Percentiles rank a stretch among this genome's conserved stretches.
phyloP scores from a whole-genome alignment of 1,140 invertebrate genomes.

The Drosophila setifemur region DNA sequence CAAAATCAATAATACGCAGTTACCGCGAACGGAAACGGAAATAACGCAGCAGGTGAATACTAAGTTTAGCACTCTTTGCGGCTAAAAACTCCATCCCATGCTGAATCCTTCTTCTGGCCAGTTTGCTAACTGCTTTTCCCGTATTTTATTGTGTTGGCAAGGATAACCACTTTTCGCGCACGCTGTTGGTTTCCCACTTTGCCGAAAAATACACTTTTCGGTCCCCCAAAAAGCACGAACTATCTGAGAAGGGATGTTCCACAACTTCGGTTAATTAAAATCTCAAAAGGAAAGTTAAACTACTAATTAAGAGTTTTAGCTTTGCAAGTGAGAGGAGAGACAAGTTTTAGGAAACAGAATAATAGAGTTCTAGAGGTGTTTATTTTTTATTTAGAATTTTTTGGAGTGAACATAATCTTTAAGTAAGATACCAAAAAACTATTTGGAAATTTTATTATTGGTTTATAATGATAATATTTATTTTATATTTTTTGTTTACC shows the following conservation, averaged over 20 bases:
- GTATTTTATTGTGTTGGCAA: background rate
- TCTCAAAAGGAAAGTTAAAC: background rate
- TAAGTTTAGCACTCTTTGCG: constrained; percentile 17
- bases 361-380: too few relatives aligned
- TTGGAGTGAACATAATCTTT: too few relatives aligned
- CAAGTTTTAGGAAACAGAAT: background rate
- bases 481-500: too few relatives aligned
- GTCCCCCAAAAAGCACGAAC: background rate
- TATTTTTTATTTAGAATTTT: too few relatives aligned
- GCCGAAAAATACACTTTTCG: constrained; percentile 58
- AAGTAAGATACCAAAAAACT: too few relatives aligned
- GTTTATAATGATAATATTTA: too few relatives aligned
- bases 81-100: background rate
- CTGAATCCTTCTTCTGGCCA: background rate
- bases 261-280: constrained; percentile 31
- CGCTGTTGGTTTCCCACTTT: constrained; percentile 41
- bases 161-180: constrained; percentile 22
- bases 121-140: constrained; percentile 20
- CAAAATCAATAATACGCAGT: constrained; percentile 51
- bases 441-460: too few relatives aligned
- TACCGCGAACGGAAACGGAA: constrained; percentile 43
- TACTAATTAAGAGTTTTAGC: constrained; percentile 16
- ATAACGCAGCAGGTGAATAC: constrained; percentile 51
- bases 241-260: background rate
- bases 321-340: background rate